Evolutionary conservation across 2,113 vertebrate species (phyloP), one percentile per base, ranked within the genome.

Genomic region (Sporophila hypoxantha): DNA sequence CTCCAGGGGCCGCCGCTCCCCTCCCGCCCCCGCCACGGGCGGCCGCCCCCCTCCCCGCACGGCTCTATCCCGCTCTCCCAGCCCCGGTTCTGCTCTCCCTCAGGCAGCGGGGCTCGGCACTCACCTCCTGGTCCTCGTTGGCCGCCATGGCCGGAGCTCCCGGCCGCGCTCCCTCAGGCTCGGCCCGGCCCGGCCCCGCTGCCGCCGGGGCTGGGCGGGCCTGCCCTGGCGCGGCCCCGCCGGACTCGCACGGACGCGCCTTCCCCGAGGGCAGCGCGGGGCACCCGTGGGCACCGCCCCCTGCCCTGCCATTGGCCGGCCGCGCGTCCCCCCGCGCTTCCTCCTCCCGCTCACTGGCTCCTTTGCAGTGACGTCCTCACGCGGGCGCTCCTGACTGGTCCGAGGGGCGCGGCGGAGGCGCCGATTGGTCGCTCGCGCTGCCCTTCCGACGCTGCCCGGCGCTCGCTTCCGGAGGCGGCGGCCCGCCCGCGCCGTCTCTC

Each of bases 61-160:
- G 22, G 20, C 39, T 32, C 57, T n/a, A 15, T 39, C 30, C 26
- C 25, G 10, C n/a, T 23, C 67, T n/a, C 57, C 27, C 44, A 30
- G 23, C 22, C 32, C 18, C 5, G 13, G 13, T 12, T 12, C 30
- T 26, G 14, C 11, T 42, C 20, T 62, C 36, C 9, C 41, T 17
- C 23, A 8, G 32, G 9, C 7, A 44, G 36, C 8, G 23, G 10
- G 22, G 39, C 55, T 7, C 10, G 9, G 27, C 17, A 1, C 87
- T 84, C 96, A 99, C 98, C 98, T 99, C 98, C 88, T 99, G 99
- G 94, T 99, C 99, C 92, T 99, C 99, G 94, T 99, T 99, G 47
- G 98, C 97, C 62, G 98, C 96, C 99, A 99, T 99, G 91, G 59
- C 89, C 55, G 23, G 55, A 68, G n/a, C 17, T 47, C 14, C 27